Conservation (phyloP, 2,113 vertebrate genomes). For the Aegotheles bennettii region DNA sequence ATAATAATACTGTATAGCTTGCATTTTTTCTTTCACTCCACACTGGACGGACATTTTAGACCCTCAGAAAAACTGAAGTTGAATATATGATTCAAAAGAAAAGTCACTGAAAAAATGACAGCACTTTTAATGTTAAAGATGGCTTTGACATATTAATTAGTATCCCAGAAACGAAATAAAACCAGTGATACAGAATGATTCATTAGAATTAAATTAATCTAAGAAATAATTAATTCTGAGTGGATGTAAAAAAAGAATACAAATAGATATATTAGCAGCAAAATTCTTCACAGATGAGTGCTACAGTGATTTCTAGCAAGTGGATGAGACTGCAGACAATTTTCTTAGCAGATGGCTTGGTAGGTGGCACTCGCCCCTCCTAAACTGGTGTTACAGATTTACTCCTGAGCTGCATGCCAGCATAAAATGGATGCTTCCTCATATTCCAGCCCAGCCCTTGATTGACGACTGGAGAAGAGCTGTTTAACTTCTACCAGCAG, state of each 20-base stretch:
- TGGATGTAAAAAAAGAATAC: neutral
- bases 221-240: constrained; percentile 35
- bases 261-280: constrained; percentile 8
- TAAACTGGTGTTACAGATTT: constrained; percentile 1
- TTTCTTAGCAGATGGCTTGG: constrained; percentile 55
- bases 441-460: neutral
- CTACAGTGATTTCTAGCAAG: neutral
- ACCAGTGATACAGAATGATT: neutral
- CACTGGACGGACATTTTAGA: neutral
- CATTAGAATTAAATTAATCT: constrained; percentile 29
- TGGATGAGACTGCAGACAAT: constrained; percentile 2
- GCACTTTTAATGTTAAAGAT: constrained; percentile 5
- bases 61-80: neutral
- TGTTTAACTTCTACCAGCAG: neutral
- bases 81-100: constrained; percentile 21
- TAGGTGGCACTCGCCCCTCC: constrained; percentile 49
- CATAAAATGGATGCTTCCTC: neutral
- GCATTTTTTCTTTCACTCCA: neutral
- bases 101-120: constrained; percentile 16
- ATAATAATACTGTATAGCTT: neutral
- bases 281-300: neutral
- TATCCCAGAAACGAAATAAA: constrained; percentile 10
- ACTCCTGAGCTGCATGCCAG: neutral
- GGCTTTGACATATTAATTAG: constrained; percentile 30
- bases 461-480: neutral